Evolutionary conservation across 2,888 invertebrate genomes (phyloP).

Genomic region (Listrodromus nycthemerus): DNA sequence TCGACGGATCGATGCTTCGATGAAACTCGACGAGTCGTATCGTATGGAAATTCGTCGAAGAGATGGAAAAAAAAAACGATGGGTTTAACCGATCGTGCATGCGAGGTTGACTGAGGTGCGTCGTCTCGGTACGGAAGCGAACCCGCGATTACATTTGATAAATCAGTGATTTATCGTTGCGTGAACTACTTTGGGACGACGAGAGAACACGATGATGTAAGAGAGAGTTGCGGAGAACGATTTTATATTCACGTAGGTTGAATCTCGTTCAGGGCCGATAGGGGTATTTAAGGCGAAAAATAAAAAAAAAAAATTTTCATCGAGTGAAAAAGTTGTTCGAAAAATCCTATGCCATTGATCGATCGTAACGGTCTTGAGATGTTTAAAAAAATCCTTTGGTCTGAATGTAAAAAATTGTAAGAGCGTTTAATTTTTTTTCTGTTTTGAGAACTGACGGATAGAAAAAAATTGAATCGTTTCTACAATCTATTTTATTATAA

Average conservation of each 20-base stretch:
- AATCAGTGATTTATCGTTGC: slow-evolving; percentile 27
- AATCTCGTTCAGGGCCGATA: not conserved
- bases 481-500: not conserved
- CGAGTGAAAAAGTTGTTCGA: not conserved
- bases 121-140: not conserved
- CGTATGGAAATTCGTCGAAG: not conserved
- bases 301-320: not conserved
- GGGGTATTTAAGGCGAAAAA: not conserved
- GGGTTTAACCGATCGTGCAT: not conserved
- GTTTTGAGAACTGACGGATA: not conserved
- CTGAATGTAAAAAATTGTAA: not conserved
- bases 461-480: not conserved
- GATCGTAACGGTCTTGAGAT: not conserved
- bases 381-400: not conserved
- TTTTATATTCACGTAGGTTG: not conserved
- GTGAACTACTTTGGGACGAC: slow-evolving; percentile 28
- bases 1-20: not conserved
- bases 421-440: not conserved
- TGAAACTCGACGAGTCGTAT: not conserved
- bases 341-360: not conserved
- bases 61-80: not conserved
- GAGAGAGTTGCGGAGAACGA: not conserved
- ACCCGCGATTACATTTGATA: slow-evolving; percentile 6
- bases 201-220: not conserved
- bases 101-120: slow-evolving; percentile 26